A percentile compares a stretch with the other conserved stretches of the same genome.
phyloP scores from a whole-genome alignment of 2,888 invertebrate genomes.

The Cephonodes hylas region DNA sequence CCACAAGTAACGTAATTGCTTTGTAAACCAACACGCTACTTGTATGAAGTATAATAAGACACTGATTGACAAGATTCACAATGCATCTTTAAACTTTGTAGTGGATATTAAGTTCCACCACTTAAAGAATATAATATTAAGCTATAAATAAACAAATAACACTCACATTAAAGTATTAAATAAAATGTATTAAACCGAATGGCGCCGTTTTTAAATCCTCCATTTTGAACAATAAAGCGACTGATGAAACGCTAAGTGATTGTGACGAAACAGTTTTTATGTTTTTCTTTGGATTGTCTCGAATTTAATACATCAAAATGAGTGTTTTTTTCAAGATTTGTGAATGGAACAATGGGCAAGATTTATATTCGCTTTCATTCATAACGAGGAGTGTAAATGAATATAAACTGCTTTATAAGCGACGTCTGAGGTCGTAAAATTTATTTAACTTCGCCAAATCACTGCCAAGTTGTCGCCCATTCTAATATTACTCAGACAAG shows the following conservation, averaged over 20 bases:
- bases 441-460: not conserved
- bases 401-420: not conserved
- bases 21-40: too few relatives aligned
- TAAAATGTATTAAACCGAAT: too few relatives aligned
- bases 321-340: not conserved
- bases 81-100: too few relatives aligned
- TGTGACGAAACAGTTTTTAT: slow-evolving; percentile 1
- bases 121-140: too few relatives aligned
- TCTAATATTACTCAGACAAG: not conserved
- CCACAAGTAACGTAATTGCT: too few relatives aligned
- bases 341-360: slow-evolving; percentile 1
- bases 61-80: too few relatives aligned
- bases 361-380: not conserved
- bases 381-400: not conserved
- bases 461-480: not conserved
- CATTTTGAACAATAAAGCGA: slow-evolving; percentile 1
- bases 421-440: not conserved
- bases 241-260: not conserved
- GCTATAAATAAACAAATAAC: too few relatives aligned
- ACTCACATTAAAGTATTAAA: too few relatives aligned
- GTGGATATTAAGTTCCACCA: too few relatives aligned
- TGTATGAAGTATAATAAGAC: too few relatives aligned
- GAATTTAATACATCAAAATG: slow-evolving; percentile 2
- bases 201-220: not conserved
- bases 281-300: not conserved